Evolutionary conservation across 2,888 invertebrate genomes (phyloP), one percentile per base, ranked within the genome.

Genomic region (Sipha maydis): DNA sequence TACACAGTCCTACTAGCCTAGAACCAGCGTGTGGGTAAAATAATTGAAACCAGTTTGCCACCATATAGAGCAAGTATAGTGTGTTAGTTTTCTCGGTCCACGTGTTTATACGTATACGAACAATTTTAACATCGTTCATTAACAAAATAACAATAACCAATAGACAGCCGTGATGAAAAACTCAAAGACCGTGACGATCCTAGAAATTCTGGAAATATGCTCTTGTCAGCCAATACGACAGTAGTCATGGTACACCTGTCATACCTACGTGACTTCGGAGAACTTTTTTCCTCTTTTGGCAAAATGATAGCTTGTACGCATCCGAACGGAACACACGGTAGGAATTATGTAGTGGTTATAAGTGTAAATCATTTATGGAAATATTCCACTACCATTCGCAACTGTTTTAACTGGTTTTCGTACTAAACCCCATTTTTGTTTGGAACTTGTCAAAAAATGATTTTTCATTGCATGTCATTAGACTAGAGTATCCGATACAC

Each of bases 1-100:
- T 3, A 14, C 48, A 14, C 67, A 77, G 85, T 67, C 79, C 85
- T 71, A 86, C 85, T 86, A 71, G 85, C 85, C 85, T 86, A 86
- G 54, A 79, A 86, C 71, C 79, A 38, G 79, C 14, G 34, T 71
- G 79, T 48, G 41, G 3, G 48, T 48, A 54, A 79, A 71, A 79
- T 38, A 38, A 71, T 71, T 21, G n/a, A 73, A 86, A 86, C 85
- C 79, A 54, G 85, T 86, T 86, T 79, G 28, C 76, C 21, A 21
- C 38, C 25, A 9, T 41, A 8, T 41, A 41, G 41, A 41, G 41
- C 11, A 41, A 9, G 41, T 48, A 48, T 14, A 48, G 48, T 9
- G 31, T 38, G 75, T 83, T 38, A 21, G 38, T 79, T 71, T 71
- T 75, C 73, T 56, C 54, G 83, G 19, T 56, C 48, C 48, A 48